These are phyloP conservation scores for Phainopepla nitens DNA, from an alignment of 2,113 vertebrate species.

Conservation along the genomic window DNA sequence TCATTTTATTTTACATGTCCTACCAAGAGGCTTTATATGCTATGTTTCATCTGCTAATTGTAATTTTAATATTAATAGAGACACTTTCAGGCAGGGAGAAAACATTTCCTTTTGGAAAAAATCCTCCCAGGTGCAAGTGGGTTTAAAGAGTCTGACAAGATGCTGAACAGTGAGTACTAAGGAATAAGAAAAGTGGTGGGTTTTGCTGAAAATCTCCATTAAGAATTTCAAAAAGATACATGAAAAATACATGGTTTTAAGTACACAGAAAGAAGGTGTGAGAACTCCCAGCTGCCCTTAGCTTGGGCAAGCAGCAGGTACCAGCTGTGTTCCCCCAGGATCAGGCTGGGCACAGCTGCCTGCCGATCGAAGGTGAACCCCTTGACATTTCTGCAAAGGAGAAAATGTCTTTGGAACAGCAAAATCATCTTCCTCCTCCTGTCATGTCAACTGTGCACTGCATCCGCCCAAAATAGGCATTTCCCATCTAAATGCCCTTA, in stretches of 20 bases:
- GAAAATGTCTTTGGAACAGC: background rate
- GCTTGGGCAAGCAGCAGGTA: background rate
- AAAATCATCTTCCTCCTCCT: background rate
- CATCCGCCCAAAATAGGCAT: background rate
- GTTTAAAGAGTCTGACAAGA: background rate
- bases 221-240: background rate
- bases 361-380: accelerated
- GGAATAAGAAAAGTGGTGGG: background rate
- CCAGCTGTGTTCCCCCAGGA: background rate
- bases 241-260: background rate
- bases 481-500: background rate
- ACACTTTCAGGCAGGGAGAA: background rate
- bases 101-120: background rate
- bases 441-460: background rate
- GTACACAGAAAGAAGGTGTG: accelerated
- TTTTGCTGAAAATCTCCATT: background rate
- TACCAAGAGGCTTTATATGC: background rate
- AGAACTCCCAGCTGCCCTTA: background rate
- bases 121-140: background rate
- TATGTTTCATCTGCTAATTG: background rate
- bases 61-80: conserved; percentile 2
- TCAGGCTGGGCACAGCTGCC: background rate
- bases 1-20: background rate
- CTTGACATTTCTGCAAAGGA: background rate
- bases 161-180: background rate